Base-by-base conservation (phyloP, 2,888 invertebrate species). In the Yponomeuta malinellus region DNA sequence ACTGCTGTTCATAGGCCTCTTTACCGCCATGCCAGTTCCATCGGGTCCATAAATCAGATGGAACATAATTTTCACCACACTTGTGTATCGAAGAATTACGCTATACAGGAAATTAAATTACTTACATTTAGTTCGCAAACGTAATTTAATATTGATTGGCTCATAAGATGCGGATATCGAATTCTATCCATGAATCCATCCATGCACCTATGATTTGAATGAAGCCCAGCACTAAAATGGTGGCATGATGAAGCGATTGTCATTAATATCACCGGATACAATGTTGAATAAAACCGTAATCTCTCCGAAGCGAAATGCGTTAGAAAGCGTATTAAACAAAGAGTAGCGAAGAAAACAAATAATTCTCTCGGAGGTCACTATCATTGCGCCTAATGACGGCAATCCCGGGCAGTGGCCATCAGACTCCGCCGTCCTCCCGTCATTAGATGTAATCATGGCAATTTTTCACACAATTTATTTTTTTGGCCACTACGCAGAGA, bases 401-500 rank as follows among this genome's bases (percentile, higher is more conserved):
- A 89, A 89, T 87, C 88, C 86, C 81, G 82, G 83, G 81, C 83
- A 83, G 83, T 77, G 83, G 82, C 87, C 85, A 88, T 89, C 89
- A 88, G 84, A 82, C 83, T 81, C 81, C 80, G 74, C 82, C 82
- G 82, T 81, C 86, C 81, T 82, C 76, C 81, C 83, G 84, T 90
- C 89, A 91, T 90, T 90, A 89, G 83, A 86, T 82, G 88, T 90
- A 91, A 92, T 90, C 90, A 90, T 90, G 85, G 89, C 90, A 89
- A 91, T 91, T 91, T 91, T 92, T 91, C 90, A 91, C 92, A 90
- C 90, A 90, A 89, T 91, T 88, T 89, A 85, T 89, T 91, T 89
- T 86, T 87, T 88, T 85, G 81, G 82, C 80, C 80, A 85, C 83
- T 82, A 80, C 78, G 78, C 78, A 10, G 43, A 63, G 80, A 68